phyloP scores from a whole-genome alignment of 2,113 vertebrate genomes.

The Tringa solitaria region DNA sequence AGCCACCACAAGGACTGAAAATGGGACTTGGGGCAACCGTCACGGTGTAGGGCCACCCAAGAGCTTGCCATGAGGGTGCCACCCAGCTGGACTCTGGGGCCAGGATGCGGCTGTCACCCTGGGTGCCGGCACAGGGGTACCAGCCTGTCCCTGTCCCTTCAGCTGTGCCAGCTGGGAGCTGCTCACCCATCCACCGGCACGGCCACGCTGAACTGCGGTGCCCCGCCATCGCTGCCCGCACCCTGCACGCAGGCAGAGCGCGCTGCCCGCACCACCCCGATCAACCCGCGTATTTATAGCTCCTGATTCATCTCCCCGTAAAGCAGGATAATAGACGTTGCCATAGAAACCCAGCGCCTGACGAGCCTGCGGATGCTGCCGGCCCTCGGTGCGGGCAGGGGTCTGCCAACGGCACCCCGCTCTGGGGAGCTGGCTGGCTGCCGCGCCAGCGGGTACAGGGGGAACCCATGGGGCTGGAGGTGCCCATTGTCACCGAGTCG shows the following conservation, averaged over 20 bases:
- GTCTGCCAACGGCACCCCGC: background rate
- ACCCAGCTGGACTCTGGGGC: accelerated
- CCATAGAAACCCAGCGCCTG: constrained; percentile 57
- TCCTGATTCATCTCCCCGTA: constrained; percentile 35
- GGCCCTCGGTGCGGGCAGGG: background rate
- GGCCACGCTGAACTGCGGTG: accelerated
- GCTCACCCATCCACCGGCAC: accelerated
- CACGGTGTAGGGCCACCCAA: accelerated
- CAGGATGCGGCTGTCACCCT: accelerated
- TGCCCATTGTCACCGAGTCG: accelerated
- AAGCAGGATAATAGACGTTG: constrained; percentile 5
- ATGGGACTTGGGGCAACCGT: too few relatives aligned
- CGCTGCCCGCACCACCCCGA: background rate
- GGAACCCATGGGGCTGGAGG: accelerated
- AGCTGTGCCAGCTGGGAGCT: background rate
- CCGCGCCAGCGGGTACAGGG: accelerated
- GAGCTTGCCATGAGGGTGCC: accelerated
- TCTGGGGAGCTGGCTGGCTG: background rate
- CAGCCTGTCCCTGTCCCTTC: accelerated
- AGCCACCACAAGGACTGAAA: background rate
- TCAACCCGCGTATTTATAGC: constrained; percentile 37
- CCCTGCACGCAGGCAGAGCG: background rate
- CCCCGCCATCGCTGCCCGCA: background rate
- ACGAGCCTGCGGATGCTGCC: background rate
- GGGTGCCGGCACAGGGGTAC: background rate